A percentile compares a stretch with the other conserved stretches of the same genome.
Conservation (phyloP, 2,797 vertebrate genomes). For the Podargus strigoides region DNA sequence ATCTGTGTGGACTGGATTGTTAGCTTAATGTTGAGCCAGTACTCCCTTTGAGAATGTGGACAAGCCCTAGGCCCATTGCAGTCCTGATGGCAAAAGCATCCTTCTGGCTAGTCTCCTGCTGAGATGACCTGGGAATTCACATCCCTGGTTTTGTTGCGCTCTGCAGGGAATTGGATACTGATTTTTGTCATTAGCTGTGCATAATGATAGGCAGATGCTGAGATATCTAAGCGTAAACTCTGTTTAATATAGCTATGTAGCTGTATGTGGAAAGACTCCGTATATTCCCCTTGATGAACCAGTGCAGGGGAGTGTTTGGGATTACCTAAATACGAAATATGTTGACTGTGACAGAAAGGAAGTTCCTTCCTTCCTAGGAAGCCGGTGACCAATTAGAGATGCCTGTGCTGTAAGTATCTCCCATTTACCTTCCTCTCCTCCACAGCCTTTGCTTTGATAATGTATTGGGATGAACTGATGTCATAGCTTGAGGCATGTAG, state of each 20-base stretch:
- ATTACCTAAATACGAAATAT: background rate
- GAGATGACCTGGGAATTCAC: background rate
- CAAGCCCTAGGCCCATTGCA: background rate
- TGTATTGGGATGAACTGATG: background rate
- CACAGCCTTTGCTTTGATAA: background rate
- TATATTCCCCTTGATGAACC: background rate
- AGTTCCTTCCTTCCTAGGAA: background rate
- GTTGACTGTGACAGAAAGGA: background rate
- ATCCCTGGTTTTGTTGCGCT: rapidly evolving
- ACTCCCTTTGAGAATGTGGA: background rate
- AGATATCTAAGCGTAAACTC: background rate
- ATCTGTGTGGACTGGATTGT: background rate
- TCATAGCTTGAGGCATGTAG: background rate
- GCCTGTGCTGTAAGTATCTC: background rate
- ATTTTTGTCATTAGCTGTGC: background rate
- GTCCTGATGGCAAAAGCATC: background rate
- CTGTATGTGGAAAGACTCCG: background rate
- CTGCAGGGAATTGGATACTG: background rate
- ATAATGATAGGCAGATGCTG: background rate
- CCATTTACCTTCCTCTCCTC: background rate
- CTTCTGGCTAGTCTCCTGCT: background rate
- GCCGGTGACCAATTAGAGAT: background rate
- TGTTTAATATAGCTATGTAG: background rate
- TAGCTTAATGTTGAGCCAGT: background rate
- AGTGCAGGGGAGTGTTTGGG: background rate